Evolutionary conservation across 1,140 invertebrate species (phyloP).

Genomic region (Melitaea cinxia): DNA sequence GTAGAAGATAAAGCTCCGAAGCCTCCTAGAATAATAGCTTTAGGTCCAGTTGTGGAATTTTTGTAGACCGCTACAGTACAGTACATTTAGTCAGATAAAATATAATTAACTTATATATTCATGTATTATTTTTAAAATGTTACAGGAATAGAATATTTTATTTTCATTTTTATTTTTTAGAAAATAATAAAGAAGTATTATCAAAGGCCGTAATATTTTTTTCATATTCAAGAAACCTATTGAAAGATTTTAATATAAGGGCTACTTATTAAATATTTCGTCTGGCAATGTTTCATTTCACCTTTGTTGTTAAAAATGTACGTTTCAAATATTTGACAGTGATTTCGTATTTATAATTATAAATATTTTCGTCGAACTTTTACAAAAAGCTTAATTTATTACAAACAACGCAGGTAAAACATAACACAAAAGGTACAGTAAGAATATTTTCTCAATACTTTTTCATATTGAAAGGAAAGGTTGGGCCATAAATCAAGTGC

Average conservation of each 20-base stretch:
- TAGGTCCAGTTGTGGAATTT: background rate
- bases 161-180: too few species aligned
- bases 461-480: slow-evolving; percentile 7
- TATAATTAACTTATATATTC: too few species aligned
- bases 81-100: too few species aligned
- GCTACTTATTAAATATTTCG: background rate
- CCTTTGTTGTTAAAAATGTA: background rate
- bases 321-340: background rate
- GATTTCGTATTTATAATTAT: background rate
- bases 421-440: background rate
- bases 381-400: background rate
- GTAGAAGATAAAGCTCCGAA: too few species aligned
- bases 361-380: too few species aligned
- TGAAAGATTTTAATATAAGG: background rate
- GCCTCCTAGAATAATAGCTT: too few species aligned
- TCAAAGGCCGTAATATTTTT: background rate
- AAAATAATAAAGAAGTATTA: too few species aligned
- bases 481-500: background rate
- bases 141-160: too few species aligned
- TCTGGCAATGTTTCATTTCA: background rate
- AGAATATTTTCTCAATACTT: slow-evolving; percentile 6
- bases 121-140: too few species aligned
- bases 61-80: background rate
- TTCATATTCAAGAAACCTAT: background rate
- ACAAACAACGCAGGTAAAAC: background rate